Conservation (phyloP, 2,113 vertebrate species). For the Sorex araneus region DNA sequence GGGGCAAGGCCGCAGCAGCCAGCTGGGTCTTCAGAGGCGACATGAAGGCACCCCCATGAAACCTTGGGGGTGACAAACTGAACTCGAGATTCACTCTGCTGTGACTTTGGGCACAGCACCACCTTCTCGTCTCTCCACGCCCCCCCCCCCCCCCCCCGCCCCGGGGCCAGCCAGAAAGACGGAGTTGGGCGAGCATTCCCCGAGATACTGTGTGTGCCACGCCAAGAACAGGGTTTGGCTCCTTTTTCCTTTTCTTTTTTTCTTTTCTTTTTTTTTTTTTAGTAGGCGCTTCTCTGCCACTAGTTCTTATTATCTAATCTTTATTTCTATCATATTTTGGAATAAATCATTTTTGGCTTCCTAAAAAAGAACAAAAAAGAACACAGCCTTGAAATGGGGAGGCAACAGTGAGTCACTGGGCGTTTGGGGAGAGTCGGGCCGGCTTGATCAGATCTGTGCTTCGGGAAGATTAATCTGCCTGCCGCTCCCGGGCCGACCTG, state of each 20-base stretch:
- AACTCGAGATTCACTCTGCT: background rate
- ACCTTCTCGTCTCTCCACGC: background rate
- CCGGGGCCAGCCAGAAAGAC: too few species aligned
- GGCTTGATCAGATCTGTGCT: constrained; percentile 64
- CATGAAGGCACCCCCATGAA: too few species aligned
- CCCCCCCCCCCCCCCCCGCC: rapidly evolving
- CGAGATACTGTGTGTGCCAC: background rate
- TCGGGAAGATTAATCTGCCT: constrained; percentile 71
- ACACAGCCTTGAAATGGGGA: constrained; percentile 42
- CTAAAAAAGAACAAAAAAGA: constrained; percentile 69
- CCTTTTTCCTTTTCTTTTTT: background rate
- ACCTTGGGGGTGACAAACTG: background rate
- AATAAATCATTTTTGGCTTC: constrained; percentile 55
- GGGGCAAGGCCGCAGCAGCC: background rate
- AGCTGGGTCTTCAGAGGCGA: background rate
- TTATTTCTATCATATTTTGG: constrained; percentile 47
- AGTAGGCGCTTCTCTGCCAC: background rate
- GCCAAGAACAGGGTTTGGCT: background rate
- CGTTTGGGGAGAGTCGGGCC: constrained; percentile 38
- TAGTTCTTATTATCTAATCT: constrained; percentile 48
- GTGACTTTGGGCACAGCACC: background rate
- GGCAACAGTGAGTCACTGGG: constrained; percentile 70
- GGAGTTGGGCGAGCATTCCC: background rate
- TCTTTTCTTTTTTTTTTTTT: background rate
- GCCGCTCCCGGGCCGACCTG: constrained; percentile 41